Conservation (phyloP, 2,888 invertebrate genomes). For the Cheilosia grossa region DNA sequence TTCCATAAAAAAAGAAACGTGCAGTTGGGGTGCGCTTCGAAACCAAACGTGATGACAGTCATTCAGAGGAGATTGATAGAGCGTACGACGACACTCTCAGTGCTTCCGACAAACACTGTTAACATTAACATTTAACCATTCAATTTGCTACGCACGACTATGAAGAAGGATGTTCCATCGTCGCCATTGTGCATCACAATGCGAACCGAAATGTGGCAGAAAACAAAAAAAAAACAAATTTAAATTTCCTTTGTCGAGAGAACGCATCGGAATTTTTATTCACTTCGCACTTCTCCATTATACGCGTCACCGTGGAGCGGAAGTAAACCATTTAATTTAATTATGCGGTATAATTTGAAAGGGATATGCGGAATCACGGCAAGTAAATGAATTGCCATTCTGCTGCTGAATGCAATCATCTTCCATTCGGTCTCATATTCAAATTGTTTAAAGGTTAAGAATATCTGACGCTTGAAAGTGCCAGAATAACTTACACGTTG, state of each 20-base stretch:
- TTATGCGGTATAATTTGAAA: slow-evolving; percentile 70
- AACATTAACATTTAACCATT: slow-evolving; percentile 74
- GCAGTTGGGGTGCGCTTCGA: slow-evolving; percentile 10
- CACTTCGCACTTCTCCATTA: slow-evolving; percentile 46
- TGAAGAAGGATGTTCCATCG: slow-evolving; percentile 62
- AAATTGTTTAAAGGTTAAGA: slow-evolving; percentile 9
- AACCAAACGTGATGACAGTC: slow-evolving; percentile 66
- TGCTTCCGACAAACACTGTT: slow-evolving; percentile 63
- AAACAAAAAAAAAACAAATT: slow-evolving; percentile 54
- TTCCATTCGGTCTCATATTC: slow-evolving; percentile 23
- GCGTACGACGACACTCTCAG: slow-evolving; percentile 22
- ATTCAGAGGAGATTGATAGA: slow-evolving; percentile 63
- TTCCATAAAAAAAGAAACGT: slow-evolving; percentile 14
- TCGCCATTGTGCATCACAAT: slow-evolving; percentile 54
- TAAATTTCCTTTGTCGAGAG: slow-evolving; percentile 65
- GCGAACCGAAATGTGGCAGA: slow-evolving; percentile 63
- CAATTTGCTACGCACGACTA: slow-evolving; percentile 72
- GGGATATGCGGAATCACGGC: slow-evolving; percentile 72
- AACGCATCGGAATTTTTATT: slow-evolving; percentile 51
- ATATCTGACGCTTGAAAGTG: slow-evolving; percentile 4
- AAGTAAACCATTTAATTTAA: slow-evolving; percentile 73
- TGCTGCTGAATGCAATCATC: slow-evolving; percentile 44
- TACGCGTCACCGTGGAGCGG: slow-evolving; percentile 46
- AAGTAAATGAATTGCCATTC: slow-evolving; percentile 7
- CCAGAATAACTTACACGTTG: slow-evolving; percentile 7